Evolutionary conservation across 2,888 invertebrate species (phyloP).

Genomic region (Hetaerina titia): DNA sequence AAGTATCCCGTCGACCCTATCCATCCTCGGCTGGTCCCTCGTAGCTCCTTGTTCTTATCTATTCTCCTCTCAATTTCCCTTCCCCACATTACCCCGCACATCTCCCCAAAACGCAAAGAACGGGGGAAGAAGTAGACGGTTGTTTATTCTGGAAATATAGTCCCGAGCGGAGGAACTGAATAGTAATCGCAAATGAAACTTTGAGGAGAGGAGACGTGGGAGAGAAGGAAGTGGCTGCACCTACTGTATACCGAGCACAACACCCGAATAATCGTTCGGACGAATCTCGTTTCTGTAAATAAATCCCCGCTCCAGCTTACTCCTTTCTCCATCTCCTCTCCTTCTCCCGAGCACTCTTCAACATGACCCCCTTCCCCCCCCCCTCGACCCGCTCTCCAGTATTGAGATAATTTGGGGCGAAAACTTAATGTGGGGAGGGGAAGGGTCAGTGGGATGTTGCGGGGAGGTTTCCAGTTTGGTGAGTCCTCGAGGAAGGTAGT

Average conservation of each 20-base stretch:
- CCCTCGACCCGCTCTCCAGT: background rate
- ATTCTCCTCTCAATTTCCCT: background rate
- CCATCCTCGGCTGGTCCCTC: no score
- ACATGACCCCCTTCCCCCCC: no score
- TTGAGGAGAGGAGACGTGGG: background rate
- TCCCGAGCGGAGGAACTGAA: background rate
- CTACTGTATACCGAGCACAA: background rate
- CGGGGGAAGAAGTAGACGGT: background rate
- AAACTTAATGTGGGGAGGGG: background rate
- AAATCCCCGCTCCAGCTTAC: background rate
- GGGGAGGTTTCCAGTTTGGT: no score
- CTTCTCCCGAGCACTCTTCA: background rate
- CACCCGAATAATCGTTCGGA: background rate
- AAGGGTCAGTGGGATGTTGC: background rate
- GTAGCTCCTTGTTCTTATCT: background rate
- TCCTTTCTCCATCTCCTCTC: background rate
- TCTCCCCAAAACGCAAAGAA: background rate
- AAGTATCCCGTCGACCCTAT: no score
- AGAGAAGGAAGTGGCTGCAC: background rate
- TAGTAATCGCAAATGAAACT: background rate
- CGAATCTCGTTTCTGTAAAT: background rate
- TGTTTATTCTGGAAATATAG: background rate
- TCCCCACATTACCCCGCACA: background rate
- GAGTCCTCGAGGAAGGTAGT: no score
- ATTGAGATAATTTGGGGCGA: background rate